These are phyloP conservation scores for Furcula furcula DNA, from an alignment of 2,888 invertebrate species.

Conservation along the genomic window DNA sequence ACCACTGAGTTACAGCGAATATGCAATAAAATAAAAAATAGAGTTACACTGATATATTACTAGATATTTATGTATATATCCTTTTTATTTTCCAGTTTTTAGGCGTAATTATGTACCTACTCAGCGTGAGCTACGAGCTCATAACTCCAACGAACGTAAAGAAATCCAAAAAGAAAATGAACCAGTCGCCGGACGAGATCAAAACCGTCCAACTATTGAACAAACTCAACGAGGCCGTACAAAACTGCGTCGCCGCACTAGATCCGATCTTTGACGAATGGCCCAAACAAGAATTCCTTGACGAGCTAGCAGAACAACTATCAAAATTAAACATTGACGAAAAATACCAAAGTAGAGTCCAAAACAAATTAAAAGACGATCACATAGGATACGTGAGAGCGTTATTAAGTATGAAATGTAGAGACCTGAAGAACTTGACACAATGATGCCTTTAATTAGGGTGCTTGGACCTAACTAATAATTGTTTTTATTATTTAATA, in stretches of 20 bases:
- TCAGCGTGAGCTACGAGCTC: slow-evolving; percentile 79
- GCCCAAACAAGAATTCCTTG: slow-evolving; percentile 50
- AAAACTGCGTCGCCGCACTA: slow-evolving; percentile 52
- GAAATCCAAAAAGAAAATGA: slow-evolving; percentile 81
- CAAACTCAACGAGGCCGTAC: slow-evolving; percentile 55
- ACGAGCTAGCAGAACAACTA: slow-evolving; percentile 59
- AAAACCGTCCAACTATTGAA: slow-evolving; percentile 53
- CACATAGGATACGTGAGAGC: slow-evolving; percentile 76
- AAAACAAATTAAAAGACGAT: slow-evolving; percentile 64
- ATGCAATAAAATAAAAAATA: no score
- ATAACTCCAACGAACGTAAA: slow-evolving; percentile 73
- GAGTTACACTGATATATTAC: no score
- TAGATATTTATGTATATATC: no score
- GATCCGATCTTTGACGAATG: slow-evolving; percentile 68
- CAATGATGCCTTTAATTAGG: slow-evolving; percentile 49
- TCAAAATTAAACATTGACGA: slow-evolving; percentile 52
- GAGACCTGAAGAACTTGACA: slow-evolving; percentile 70
- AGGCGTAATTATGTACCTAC: slow-evolving; percentile 78
- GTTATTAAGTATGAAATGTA: slow-evolving; percentile 79
- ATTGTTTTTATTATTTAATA: slow-evolving; percentile 30
- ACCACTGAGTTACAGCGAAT: no score
- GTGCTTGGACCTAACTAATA: slow-evolving; percentile 24
- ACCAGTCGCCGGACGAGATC: slow-evolving; percentile 67
- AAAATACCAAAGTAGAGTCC: slow-evolving; percentile 63
- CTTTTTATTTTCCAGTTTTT: no score